Evolutionary conservation across 2,888 invertebrate species (phyloP), one percentile per base, ranked within the genome.

Genomic region (Phyto melanocephala): DNA sequence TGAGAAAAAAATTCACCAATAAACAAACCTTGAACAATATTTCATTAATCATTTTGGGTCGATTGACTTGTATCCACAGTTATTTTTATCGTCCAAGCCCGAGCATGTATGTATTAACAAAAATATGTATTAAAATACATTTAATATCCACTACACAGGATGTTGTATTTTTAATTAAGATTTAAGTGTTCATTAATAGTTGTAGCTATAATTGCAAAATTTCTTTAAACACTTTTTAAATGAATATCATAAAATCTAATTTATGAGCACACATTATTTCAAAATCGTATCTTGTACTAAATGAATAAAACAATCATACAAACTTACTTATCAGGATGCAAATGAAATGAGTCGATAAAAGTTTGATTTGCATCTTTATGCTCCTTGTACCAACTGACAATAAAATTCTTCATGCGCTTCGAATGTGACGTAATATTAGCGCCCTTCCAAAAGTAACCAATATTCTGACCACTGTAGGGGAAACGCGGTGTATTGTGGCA

Each of bases 321-420:
- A 24, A 86, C 86, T 86, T 84, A 88, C 88, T 87, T 86, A 24
- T 88, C 84, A 4, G 89, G 88, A 85, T 90, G 90, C 35, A 84
- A 84, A 63, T 84, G 85, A 67, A 86, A 90, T 28, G 84, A 81
- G 63, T 90, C 86, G 45, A 91, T 89, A 70, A 85, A 89, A 11
- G 86, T 86, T 84, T 90, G 90, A 81, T 89, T 88, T 28, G 90
- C 90, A 84, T 90, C 88, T 22, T 84, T 85, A 24, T 88, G 87
- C 56, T 91, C 91, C 10, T 87, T 86, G 60, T 89, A 91, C 91
- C 91, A 91, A 72, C 87, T 86, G 13, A 88, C 84, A 15, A 91
- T 87, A 28, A 90, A 87, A 20, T 89, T 87, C 60, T 89, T 90
- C 71, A 91, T 90, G 58, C 90, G 88, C 56, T 87, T 86, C 13